These are phyloP conservation scores for Furcula furcula DNA, from an alignment of 2,888 invertebrate genomes.

Conservation along the genomic window DNA sequence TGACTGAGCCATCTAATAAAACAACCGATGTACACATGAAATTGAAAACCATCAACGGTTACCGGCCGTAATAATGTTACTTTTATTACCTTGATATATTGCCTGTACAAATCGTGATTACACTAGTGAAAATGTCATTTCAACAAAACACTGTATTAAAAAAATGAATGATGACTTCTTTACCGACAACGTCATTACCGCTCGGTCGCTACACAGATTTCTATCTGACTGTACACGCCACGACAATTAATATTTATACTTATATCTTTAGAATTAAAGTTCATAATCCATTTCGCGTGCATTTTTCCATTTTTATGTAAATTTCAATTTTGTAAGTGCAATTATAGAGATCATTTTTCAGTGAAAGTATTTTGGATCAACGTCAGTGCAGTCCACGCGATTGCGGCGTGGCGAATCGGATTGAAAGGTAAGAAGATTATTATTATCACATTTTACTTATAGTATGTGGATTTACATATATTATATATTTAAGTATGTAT, in stretches of 20 bases:
- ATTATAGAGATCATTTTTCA: conserved; percentile 40
- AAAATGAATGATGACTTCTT: conserved; percentile 81
- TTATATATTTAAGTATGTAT: conserved; percentile 53
- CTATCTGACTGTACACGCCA: conserved; percentile 52
- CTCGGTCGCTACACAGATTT: conserved; percentile 72
- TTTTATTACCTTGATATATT: conserved; percentile 75
- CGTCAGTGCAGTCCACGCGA: conserved; percentile 55
- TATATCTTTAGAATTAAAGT: conserved; percentile 24
- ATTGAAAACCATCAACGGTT: conserved; percentile 73
- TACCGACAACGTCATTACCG: conserved; percentile 74
- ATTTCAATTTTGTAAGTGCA: conserved; percentile 40
- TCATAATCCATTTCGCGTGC: conserved; percentile 17
- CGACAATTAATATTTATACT: conserved; percentile 33
- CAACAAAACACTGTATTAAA: conserved; percentile 80
- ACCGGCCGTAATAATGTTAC: conserved; percentile 58
- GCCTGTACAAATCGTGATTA: conserved; percentile 76
- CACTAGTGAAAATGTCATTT: conserved; percentile 80
- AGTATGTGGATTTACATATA: conserved; percentile 55
- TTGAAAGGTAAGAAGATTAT: conserved; percentile 77
- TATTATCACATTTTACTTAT: conserved; percentile 79
- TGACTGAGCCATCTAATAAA: conserved; percentile 42
- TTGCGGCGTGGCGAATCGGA: conserved; percentile 72
- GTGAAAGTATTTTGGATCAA: conserved; percentile 25
- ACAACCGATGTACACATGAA: conserved; percentile 68
- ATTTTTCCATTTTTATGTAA: conserved; percentile 27